Percentiles rank a stretch among this genome's conserved stretches.
Conservation (phyloP, 2,797 vertebrate genomes). For the Channa striata region DNA sequence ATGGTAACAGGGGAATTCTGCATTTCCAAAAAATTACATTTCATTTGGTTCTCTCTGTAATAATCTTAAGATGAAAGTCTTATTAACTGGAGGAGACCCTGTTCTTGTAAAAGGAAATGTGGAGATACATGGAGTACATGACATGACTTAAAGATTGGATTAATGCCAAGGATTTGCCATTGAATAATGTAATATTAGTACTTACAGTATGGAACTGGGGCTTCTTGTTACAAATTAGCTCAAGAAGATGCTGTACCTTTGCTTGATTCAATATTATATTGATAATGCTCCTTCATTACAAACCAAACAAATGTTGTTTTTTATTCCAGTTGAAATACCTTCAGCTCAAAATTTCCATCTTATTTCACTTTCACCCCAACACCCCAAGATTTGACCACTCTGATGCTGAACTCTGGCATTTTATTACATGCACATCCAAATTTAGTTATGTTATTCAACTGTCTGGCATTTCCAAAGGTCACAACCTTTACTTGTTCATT, state of each 20-base stretch:
- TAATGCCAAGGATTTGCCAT: slow-evolving; percentile 49
- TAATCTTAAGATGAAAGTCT: slow-evolving; percentile 61
- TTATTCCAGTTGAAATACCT: background rate
- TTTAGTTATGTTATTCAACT: slow-evolving; percentile 80
- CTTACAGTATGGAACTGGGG: slow-evolving; percentile 4
- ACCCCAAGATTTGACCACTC: slow-evolving; percentile 64
- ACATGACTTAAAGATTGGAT: slow-evolving; percentile 66
- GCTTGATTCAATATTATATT: slow-evolving; percentile 40
- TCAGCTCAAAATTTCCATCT: slow-evolving; percentile 36
- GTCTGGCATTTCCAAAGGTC: slow-evolving; percentile 87
- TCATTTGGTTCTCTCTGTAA: slow-evolving; percentile 58
- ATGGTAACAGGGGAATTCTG: slow-evolving; percentile 40
- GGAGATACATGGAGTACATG: slow-evolving; percentile 48
- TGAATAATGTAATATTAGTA: slow-evolving; percentile 61
- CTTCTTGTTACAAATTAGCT: slow-evolving; percentile 48
- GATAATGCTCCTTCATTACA: slow-evolving; percentile 26
- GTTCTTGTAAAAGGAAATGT: slow-evolving; percentile 68
- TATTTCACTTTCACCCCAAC: slow-evolving; percentile 32
- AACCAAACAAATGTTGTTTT: slow-evolving; percentile 3
- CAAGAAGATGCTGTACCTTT: slow-evolving; percentile 39
- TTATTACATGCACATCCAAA: slow-evolving; percentile 76
- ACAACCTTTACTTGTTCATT: slow-evolving; percentile 82
- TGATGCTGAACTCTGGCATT: slow-evolving; percentile 78
- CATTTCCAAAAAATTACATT: slow-evolving; percentile 70
- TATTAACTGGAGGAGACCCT: slow-evolving; percentile 66